Evolutionary conservation across 2,888 invertebrate genomes (phyloP).

Genomic region (Parnassius mnemosyne): DNA sequence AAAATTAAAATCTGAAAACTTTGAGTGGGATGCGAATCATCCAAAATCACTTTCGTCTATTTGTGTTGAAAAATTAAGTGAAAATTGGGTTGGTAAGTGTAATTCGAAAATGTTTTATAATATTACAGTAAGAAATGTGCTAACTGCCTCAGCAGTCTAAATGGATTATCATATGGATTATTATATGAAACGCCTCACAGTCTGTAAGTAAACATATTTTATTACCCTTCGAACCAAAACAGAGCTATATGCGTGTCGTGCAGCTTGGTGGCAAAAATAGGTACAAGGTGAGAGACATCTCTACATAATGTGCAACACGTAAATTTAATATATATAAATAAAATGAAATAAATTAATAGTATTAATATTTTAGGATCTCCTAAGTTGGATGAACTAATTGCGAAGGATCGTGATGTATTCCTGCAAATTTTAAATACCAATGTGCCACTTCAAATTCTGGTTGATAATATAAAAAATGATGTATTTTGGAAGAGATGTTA

Average conservation of each 20-base stretch:
- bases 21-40: conserved; percentile 74
- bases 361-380: conserved; percentile 50
- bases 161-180: too few species aligned
- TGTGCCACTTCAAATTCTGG: conserved; percentile 64
- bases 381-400: conserved; percentile 55
- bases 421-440: conserved; percentile 63
- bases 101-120: neutral
- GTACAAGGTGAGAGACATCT: too few species aligned
- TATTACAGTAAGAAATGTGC: too few species aligned
- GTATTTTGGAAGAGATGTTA: conserved; percentile 75
- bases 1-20: conserved; percentile 72
- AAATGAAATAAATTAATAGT: neutral
- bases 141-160: too few species aligned
- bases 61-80: conserved; percentile 72
- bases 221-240: too few species aligned
- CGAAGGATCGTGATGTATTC: conserved; percentile 67
- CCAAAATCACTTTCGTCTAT: conserved; percentile 67
- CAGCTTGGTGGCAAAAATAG: too few species aligned
- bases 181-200: too few species aligned
- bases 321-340: too few species aligned
- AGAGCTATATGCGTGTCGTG: too few species aligned
- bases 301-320: too few species aligned
- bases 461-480: conserved; percentile 70
- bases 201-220: too few species aligned
- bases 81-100: conserved; percentile 66